Conservation (phyloP, 1,140 invertebrate genomes). For the Drosophila bipectinata region DNA sequence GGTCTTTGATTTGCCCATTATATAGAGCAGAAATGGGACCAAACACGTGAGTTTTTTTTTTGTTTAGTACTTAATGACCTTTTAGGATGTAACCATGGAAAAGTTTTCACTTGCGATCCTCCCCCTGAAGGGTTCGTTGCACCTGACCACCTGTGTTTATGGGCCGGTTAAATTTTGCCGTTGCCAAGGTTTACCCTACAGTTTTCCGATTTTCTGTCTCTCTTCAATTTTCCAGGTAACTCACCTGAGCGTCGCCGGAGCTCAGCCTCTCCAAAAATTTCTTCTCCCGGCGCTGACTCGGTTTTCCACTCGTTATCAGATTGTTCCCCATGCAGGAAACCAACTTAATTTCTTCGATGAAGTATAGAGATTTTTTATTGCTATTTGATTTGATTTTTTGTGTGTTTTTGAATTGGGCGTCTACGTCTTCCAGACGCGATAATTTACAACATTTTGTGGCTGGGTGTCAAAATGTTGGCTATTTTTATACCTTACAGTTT, state of each 20-base stretch:
- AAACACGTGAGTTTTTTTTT: not conserved
- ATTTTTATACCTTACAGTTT: not conserved
- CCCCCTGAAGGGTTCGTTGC: constrained; percentile 14
- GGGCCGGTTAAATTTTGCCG: constrained; percentile 2
- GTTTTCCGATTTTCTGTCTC: constrained; percentile 15
- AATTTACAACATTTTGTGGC: constrained; percentile 4
- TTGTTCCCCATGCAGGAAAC: constrained; percentile 62
- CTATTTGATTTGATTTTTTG: constrained; percentile 1
- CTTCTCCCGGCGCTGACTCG: constrained; percentile 51
- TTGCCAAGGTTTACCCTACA: constrained; percentile 31
- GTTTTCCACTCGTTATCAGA: constrained; percentile 38
- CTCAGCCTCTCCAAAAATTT: constrained; percentile 48
- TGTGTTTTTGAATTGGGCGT: not conserved
- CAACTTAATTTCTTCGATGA: constrained; percentile 7
- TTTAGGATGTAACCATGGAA: not conserved
- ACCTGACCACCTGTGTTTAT: constrained; percentile 27
- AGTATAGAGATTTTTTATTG: constrained; percentile 1
- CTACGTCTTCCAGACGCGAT: not conserved
- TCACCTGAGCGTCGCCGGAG: constrained; percentile 57
- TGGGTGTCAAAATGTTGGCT: not conserved
- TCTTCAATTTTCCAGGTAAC: constrained; percentile 21
- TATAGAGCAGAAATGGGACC: not conserved
- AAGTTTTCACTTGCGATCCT: constrained; percentile 9
- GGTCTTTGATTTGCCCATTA: not conserved
- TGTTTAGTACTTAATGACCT: not conserved